These are phyloP conservation scores for Tetraodon nigroviridis DNA, from an alignment of 2,113 vertebrate genomes.

Conservation along the genomic window DNA sequence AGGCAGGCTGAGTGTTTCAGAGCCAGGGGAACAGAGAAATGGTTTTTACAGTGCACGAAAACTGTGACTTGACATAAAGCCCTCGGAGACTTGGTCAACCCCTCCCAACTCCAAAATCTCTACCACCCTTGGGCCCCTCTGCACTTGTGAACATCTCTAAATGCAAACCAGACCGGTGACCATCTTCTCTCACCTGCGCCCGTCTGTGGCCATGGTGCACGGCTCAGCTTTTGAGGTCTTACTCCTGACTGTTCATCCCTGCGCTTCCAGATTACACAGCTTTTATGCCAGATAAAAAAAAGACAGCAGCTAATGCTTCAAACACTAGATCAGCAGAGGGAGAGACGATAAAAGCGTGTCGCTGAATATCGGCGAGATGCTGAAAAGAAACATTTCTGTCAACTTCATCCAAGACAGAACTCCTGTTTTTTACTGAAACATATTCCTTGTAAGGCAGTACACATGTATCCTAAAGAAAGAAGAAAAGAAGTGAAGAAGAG, in stretches of 20 bases:
- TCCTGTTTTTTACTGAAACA: conserved; percentile 43
- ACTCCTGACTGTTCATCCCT: conserved; percentile 31
- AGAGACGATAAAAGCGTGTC: conserved; percentile 38
- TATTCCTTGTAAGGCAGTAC: conserved; percentile 41
- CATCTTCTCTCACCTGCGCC: conserved; percentile 62
- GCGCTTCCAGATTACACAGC: conserved; percentile 31
- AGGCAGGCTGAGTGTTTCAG: conserved; percentile 27
- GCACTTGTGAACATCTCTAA: conserved; percentile 50
- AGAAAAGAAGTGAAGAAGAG: conserved; percentile 3
- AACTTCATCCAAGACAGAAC: conserved; percentile 36
- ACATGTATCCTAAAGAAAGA: conserved; percentile 25
- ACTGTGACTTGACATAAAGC: conserved; percentile 64
- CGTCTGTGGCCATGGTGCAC: conserved; percentile 55
- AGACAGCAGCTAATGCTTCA: background rate
- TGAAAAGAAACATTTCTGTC: conserved; percentile 55
- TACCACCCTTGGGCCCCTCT: conserved; percentile 12
- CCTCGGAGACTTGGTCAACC: conserved; percentile 47
- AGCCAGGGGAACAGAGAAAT: conserved; percentile 49
- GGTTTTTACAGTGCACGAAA: conserved; percentile 65
- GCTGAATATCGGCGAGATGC: conserved; percentile 50
- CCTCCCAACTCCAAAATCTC: conserved; percentile 27
- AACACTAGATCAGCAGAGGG: conserved; percentile 27
- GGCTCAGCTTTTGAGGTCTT: conserved; percentile 49
- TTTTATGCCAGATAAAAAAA: background rate
- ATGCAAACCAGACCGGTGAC: conserved; percentile 76